These are phyloP conservation scores for Xestia xanthographa DNA, from an alignment of 2,888 invertebrate species.

Conservation along the genomic window DNA sequence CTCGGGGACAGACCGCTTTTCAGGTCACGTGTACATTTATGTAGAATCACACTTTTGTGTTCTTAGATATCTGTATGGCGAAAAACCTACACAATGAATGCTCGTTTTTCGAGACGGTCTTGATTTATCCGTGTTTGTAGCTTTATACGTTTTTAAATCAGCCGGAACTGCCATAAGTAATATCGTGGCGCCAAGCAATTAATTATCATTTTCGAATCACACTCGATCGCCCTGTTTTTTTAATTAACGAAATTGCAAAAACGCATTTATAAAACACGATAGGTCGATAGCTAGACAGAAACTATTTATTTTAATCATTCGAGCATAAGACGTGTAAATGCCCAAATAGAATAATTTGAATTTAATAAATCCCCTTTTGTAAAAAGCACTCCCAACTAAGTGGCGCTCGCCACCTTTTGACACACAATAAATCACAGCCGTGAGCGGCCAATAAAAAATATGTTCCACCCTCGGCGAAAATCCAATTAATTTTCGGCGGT, in stretches of 20 bases:
- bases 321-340: constrained; percentile 62
- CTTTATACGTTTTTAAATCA: neutral
- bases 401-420: constrained; percentile 90
- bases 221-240: constrained; percentile 6
- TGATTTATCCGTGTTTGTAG: neutral
- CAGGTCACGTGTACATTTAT: constrained; percentile 31
- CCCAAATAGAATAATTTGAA: constrained; percentile 78
- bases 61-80: constrained; percentile 3
- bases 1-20: constrained; percentile 28
- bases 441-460: constrained; percentile 90
- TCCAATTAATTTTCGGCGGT: constrained; percentile 90
- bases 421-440: constrained; percentile 90
- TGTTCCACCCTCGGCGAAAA: constrained; percentile 90
- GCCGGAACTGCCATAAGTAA: constrained; percentile 3
- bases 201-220: constrained; percentile 16
- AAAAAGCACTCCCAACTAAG: constrained; percentile 87
- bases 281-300: constrained; percentile 31
- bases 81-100: neutral
- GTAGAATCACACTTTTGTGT: constrained; percentile 24
- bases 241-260: constrained; percentile 18
- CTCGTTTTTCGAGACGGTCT: constrained; percentile 1
- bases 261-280: constrained; percentile 1
- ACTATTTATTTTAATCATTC: constrained; percentile 59
- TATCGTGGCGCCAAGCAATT: constrained; percentile 38
- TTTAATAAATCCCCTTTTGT: constrained; percentile 81